These are phyloP conservation scores for Halcyon malimbica DNA, from an alignment of 2,113 vertebrate species.

Conservation along the genomic window DNA sequence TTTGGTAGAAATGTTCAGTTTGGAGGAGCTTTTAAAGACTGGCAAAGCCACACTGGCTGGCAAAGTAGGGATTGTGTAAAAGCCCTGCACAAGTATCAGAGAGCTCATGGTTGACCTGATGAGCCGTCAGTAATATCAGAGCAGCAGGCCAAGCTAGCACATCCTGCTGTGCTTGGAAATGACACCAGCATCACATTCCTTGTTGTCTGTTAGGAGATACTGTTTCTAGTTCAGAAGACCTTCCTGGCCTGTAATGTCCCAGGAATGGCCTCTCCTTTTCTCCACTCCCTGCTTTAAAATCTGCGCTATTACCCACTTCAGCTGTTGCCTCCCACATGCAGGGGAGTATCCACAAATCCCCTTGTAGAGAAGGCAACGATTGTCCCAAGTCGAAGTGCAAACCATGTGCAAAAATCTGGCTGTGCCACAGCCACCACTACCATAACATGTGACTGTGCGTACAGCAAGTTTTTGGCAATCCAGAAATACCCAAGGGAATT, in stretches of 20 bases:
- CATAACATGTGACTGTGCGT: rapidly evolving
- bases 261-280: background rate
- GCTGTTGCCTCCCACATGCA: background rate
- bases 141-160: background rate
- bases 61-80: rapidly evolving
- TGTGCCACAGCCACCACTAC: background rate
- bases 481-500: background rate
- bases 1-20: background rate
- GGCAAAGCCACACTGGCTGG: background rate
- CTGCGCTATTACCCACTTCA: rapidly evolving
- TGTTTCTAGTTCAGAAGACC: background rate
- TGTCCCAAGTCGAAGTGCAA: background rate
- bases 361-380: rapidly evolving
- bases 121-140: background rate
- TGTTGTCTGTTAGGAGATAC: background rate
- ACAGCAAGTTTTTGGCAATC: rapidly evolving
- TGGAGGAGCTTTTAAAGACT: background rate
- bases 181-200: rapidly evolving
- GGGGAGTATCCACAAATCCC: background rate
- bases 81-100: background rate
- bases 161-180: background rate
- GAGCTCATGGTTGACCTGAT: background rate
- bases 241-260: too few relatives aligned
- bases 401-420: rapidly evolving
- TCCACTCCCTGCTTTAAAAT: background rate